Evolutionary conservation across 2,113 vertebrate species (phyloP), one percentile per base, ranked within the genome.

Genomic region (Syngnathus typhle): DNA sequence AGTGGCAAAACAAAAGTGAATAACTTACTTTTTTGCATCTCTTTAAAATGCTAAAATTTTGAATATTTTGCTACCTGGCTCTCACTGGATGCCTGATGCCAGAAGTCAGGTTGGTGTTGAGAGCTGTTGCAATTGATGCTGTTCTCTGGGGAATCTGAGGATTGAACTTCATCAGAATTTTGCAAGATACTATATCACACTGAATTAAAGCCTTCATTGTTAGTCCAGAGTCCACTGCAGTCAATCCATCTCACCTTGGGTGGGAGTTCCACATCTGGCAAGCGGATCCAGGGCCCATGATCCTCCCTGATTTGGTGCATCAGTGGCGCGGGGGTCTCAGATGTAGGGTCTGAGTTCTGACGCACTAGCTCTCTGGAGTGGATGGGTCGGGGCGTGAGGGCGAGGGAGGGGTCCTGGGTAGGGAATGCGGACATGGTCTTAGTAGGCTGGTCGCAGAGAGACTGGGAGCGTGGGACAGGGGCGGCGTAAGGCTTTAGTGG

Each of bases 341-440:
- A 95, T 7, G 94, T 95, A 72, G 94, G 94, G 88, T 96, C 95
- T 1, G 95, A 95, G 82, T 94, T 96, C 87, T 95, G 94, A 65
- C 94, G 94, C 73, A 93, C 91, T 54, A 95, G 84, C 74, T 93
- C 92, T 82, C 92, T 91, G 76, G 93, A 91, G 76, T 93, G 90
- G 65, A 86, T 78, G 13, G 91, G 89, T 49, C 88, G 87, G 78
- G 90, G 82, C 72, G 88, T 61, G 79, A 91, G 82, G 83, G 81
- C 79, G 44, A 93, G 90, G 46, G 89, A 90, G 67, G 93, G 93
- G 76, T 93, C 92, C 88, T 93, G 93, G 82, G 85, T 92, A 75
- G 91, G 91, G 91, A 95, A 95, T 86, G 93, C 93, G 71, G 93
- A 93, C 90, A 94, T 91, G 78, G 92, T 95, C 90, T 93, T 92